Conservation (phyloP, 2,888 invertebrate genomes). For the Luperina nickerlii region DNA sequence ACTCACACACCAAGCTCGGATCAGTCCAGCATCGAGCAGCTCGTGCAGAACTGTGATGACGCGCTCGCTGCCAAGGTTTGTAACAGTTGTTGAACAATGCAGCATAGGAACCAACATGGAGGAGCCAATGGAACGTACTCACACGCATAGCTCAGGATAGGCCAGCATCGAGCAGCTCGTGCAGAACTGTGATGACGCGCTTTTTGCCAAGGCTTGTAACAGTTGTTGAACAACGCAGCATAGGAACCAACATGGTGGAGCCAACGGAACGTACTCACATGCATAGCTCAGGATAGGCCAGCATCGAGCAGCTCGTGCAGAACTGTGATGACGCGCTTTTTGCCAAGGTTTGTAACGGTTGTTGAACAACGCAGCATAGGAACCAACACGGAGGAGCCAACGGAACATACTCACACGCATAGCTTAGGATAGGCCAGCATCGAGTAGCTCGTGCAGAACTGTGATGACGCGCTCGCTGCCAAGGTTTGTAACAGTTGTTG, state of each 20-base stretch:
- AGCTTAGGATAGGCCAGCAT: too few species aligned
- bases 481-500: slow-evolving; percentile 70
- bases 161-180: slow-evolving; percentile 75
- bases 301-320: too few species aligned
- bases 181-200: slow-evolving; percentile 79
- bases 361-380: too few species aligned
- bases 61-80: slow-evolving; percentile 77
- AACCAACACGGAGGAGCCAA: too few species aligned
- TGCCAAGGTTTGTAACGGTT: too few species aligned
- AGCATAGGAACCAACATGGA: slow-evolving; percentile 82
- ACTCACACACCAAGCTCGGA: slow-evolving; percentile 39
- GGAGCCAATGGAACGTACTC: slow-evolving; percentile 30
- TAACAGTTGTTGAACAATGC: slow-evolving; percentile 69
- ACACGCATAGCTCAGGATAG: slow-evolving; percentile 42
- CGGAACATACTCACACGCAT: too few species aligned
- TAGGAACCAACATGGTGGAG: too few species aligned
- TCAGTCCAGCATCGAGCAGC: slow-evolving; percentile 73
- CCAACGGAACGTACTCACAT: too few species aligned
- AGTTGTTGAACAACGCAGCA: slow-evolving; percentile 72
- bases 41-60: slow-evolving; percentile 81
- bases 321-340: too few species aligned
- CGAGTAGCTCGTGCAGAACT: slow-evolving; percentile 78
- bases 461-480: slow-evolving; percentile 78
- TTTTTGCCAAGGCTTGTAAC: slow-evolving; percentile 76
- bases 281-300: too few species aligned